These are phyloP conservation scores for Chelmon rostratus DNA, from an alignment of 2,797 vertebrate species.

Conservation along the genomic window DNA sequence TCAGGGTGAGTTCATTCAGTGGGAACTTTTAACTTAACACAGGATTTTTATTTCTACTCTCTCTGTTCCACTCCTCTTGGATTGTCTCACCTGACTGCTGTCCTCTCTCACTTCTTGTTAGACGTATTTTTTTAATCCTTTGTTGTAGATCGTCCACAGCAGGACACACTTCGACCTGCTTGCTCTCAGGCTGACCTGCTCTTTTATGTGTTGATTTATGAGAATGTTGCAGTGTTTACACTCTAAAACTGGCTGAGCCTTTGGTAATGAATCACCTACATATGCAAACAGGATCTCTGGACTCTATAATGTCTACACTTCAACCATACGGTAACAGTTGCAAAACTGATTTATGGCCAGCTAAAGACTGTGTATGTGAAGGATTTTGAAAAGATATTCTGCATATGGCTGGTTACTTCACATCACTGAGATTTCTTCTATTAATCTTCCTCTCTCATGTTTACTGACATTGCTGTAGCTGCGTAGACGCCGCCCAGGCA, in stretches of 20 bases:
- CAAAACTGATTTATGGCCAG: background rate
- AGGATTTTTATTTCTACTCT: background rate
- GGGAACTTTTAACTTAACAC: background rate
- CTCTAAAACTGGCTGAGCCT: background rate
- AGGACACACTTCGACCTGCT: background rate
- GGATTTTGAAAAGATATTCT: background rate
- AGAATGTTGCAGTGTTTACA: conserved; percentile 18
- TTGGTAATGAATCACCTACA: background rate
- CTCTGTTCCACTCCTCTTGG: background rate
- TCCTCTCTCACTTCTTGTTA: background rate
- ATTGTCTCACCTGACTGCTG: background rate
- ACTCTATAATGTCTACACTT: background rate
- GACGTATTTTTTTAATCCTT: background rate
- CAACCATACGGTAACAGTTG: background rate
- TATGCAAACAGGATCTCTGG: background rate
- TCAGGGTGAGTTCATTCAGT: conserved; percentile 69
- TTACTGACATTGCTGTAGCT: background rate
- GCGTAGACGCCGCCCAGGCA: background rate
- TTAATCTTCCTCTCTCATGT: background rate
- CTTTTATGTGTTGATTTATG: background rate
- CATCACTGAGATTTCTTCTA: background rate
- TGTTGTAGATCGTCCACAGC: background rate
- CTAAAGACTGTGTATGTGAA: background rate
- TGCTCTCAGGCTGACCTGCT: conserved; percentile 4
- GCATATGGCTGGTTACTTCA: background rate